A percentile compares a stretch with the other conserved stretches of the same genome.
These are phyloP conservation scores for Proteles cristata DNA, from an alignment of 2,113 vertebrate genomes.

Conservation along the genomic window DNA sequence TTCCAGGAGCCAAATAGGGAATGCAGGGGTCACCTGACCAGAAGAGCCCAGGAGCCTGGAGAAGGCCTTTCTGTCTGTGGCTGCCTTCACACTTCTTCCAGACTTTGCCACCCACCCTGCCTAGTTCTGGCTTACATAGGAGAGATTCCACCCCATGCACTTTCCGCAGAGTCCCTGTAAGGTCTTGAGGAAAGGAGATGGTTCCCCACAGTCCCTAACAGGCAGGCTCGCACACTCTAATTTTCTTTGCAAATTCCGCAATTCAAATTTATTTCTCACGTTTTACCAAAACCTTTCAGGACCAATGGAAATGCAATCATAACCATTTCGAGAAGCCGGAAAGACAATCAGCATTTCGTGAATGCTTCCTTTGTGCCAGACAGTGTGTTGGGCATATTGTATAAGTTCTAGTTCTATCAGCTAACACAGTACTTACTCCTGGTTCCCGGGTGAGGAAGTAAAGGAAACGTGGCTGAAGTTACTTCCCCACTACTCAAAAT, in stretches of 20 bases:
- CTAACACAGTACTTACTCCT: background rate
- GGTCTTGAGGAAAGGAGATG: background rate
- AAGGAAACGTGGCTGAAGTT: background rate
- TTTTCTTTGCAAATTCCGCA: background rate
- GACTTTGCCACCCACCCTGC: too few species aligned
- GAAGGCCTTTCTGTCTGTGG: background rate
- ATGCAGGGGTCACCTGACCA: fast-evolving
- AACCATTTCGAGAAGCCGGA: background rate
- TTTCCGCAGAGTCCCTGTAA: background rate
- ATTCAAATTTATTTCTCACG: background rate
- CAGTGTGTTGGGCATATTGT: background rate
- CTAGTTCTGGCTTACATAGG: too few species aligned
- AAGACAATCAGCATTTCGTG: background rate
- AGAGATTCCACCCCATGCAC: too few species aligned
- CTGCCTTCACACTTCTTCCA: background rate
- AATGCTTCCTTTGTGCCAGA: background rate
- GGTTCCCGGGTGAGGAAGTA: background rate
- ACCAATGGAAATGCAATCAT: background rate
- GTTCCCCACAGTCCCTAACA: background rate
- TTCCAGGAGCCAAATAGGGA: fast-evolving
- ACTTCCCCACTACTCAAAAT: background rate
- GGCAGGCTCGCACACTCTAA: background rate
- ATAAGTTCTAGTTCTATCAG: background rate
- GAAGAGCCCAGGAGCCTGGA: background rate
- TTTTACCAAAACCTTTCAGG: background rate